phyloP scores from a whole-genome alignment of 2,888 invertebrate genomes.

The Iphiclides podalirius region DNA sequence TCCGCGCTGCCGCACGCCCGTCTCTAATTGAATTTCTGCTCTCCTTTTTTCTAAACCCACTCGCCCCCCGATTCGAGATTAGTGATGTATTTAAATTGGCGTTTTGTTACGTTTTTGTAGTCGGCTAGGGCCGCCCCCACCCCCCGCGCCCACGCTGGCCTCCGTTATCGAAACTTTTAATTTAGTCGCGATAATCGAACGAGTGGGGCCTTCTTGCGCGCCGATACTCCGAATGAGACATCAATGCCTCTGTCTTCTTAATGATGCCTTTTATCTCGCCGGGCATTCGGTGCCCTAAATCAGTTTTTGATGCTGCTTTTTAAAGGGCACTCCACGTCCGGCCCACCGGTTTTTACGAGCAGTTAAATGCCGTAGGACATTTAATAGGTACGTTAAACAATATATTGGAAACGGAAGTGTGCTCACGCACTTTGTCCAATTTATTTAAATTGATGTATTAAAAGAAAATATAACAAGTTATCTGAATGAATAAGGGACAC shows the following conservation, averaged over 20 bases:
- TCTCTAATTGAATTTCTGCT: conserved; percentile 72
- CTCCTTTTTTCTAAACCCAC: conserved; percentile 72
- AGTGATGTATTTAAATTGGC: conserved; percentile 77
- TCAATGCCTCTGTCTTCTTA: conserved; percentile 25
- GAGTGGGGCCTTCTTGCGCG: conserved; percentile 28
- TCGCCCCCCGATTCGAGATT: conserved; percentile 78
- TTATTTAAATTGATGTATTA: not conserved
- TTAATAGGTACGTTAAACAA: not conserved
- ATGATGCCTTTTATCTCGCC: conserved; percentile 20
- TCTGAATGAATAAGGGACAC: no score
- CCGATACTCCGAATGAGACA: conserved; percentile 27
- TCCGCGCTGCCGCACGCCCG: conserved; percentile 64
- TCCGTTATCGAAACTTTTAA: conserved; percentile 60
- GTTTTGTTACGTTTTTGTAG: conserved; percentile 74
- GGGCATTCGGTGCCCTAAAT: conserved; percentile 5
- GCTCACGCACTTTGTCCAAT: no score
- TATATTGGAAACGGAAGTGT: not conserved
- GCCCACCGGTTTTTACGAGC: not conserved
- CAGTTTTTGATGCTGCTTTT: conserved; percentile 9
- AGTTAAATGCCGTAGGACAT: not conserved
- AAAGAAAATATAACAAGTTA: no score
- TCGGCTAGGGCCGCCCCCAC: conserved; percentile 43
- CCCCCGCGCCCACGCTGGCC: conserved; percentile 35
- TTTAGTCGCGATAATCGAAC: conserved; percentile 60
- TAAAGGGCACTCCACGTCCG: not conserved